A percentile compares a stretch with the other conserved stretches of the same genome.
Conservation (phyloP, 2,113 vertebrate genomes). For the Sclerurus mexicanus region DNA sequence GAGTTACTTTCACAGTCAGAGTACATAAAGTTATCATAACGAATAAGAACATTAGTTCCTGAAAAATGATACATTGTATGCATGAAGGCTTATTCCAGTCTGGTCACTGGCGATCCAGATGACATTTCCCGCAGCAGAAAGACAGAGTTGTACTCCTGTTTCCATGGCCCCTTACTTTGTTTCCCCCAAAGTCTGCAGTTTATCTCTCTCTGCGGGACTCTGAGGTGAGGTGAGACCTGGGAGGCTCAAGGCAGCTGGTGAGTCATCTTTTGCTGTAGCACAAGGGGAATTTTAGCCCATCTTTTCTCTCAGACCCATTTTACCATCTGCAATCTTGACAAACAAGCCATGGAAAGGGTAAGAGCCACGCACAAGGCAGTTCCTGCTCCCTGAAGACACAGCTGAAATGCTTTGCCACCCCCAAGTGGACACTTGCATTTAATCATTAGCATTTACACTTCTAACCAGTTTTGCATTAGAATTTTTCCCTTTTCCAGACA, state of each 20-base stretch:
- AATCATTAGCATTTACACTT: neutral
- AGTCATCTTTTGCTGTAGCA: neutral
- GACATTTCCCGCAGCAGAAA: neutral
- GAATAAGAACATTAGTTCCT: neutral
- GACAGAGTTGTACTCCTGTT: neutral
- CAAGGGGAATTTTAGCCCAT: neutral
- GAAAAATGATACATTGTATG: neutral
- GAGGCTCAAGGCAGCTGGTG: neutral
- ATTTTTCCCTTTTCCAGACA: neutral
- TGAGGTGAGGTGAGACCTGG: rapidly evolving
- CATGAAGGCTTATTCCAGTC: neutral
- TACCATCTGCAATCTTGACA: neutral
- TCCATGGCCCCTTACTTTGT: neutral
- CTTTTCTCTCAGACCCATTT: neutral
- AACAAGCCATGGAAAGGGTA: neutral
- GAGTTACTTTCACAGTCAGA: neutral
- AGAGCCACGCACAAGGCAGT: neutral
- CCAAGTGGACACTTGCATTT: conserved; percentile 60
- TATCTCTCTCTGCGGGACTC: neutral
- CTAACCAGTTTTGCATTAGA: neutral
- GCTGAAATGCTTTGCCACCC: conserved; percentile 66
- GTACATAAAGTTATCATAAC: neutral
- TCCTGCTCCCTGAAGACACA: conserved; percentile 31
- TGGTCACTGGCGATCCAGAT: neutral
- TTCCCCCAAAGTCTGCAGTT: neutral